phyloP scores from a whole-genome alignment of 1,140 invertebrate genomes.

The Diorhabda elongata region DNA sequence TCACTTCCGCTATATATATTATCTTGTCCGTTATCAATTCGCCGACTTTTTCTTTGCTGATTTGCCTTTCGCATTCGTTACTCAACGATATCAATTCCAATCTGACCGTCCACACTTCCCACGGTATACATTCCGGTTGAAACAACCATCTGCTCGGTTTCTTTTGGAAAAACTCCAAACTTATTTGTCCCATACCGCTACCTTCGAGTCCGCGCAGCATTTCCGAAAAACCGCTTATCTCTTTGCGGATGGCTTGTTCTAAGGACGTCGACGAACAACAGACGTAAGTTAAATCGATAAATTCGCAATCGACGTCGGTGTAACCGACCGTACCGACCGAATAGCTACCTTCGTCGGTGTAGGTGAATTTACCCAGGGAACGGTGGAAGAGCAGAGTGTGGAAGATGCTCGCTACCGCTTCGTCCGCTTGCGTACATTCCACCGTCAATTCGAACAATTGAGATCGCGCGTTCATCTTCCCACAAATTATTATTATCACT shows the following conservation, averaged over 20 bases:
- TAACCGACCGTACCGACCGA: conserved; percentile 92
- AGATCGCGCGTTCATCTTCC: conserved; percentile 80
- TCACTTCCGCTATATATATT: conserved; percentile 87
- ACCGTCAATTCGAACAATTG: conserved; percentile 84
- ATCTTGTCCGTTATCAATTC: conserved; percentile 91
- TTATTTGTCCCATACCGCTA: conserved; percentile 78
- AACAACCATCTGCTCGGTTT: conserved; percentile 86
- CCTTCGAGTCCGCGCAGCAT: conserved; percentile 72
- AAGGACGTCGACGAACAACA: conserved; percentile 82
- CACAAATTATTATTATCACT: not conserved
- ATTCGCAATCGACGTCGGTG: conserved; percentile 94
- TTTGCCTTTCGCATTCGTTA: conserved; percentile 84
- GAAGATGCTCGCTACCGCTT: conserved; percentile 90
- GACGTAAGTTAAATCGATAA: conserved; percentile 95
- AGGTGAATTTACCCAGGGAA: conserved; percentile 91
- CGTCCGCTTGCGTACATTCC: conserved; percentile 91
- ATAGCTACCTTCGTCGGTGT: conserved; percentile 89
- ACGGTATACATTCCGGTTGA: conserved; percentile 83
- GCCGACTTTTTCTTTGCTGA: conserved; percentile 83
- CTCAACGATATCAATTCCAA: conserved; percentile 80
- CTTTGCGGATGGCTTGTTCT: conserved; percentile 68
- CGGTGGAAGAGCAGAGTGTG: conserved; percentile 94
- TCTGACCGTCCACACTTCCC: conserved; percentile 96
- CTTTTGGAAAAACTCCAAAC: conserved; percentile 92
- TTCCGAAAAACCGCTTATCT: conserved; percentile 84